Percentiles rank a stretch among this genome's conserved stretches.
These are phyloP conservation scores for Natrix natrix DNA, from an alignment of 2,797 vertebrate genomes.

Conservation along the genomic window DNA sequence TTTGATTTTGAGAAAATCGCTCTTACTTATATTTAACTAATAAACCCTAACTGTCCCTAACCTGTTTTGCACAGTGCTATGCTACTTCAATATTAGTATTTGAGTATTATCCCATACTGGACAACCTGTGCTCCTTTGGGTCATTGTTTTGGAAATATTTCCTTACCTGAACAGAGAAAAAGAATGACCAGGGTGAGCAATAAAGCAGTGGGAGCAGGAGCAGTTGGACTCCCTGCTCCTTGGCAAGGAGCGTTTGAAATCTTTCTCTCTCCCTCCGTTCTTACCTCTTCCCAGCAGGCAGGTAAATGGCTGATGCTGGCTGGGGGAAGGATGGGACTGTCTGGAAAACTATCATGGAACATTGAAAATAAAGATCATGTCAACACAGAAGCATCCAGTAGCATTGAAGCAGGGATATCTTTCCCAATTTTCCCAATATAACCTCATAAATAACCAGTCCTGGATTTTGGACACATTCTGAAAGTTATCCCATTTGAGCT, in stretches of 20 bases:
- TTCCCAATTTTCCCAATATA: background rate
- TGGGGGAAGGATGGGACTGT: background rate
- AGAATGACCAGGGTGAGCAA: background rate
- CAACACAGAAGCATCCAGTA: background rate
- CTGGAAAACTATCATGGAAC: background rate
- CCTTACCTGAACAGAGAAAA: background rate
- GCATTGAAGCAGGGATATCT: background rate
- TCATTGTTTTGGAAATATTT: background rate
- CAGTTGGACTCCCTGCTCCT: background rate
- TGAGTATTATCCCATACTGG: background rate
- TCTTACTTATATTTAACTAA: background rate
- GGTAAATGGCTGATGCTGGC: background rate
- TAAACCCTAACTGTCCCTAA: background rate
- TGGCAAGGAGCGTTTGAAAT: background rate
- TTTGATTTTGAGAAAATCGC: background rate
- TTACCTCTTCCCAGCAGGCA: background rate
- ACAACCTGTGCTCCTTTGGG: background rate
- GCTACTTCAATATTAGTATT: background rate
- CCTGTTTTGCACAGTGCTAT: background rate
- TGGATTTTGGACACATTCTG: background rate
- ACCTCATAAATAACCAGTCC: background rate
- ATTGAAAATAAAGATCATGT: background rate
- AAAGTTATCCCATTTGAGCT: background rate
- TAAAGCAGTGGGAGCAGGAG: background rate
- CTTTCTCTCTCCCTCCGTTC: background rate